Percentiles rank a stretch among this genome's conserved stretches.
phyloP scores from a whole-genome alignment of 2,888 invertebrate species.

The Mechanitis mazaeus region DNA sequence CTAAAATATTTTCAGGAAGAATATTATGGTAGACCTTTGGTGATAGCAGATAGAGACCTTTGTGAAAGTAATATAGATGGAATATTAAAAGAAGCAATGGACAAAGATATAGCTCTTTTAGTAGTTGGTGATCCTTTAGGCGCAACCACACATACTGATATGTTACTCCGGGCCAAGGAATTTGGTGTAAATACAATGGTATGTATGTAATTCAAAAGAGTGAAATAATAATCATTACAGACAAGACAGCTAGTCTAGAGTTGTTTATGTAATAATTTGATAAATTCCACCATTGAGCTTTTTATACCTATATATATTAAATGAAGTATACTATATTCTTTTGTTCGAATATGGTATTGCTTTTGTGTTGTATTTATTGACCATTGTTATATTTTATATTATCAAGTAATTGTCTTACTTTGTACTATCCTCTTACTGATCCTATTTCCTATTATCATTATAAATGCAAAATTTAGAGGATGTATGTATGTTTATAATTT shows the following conservation, averaged over 20 bases:
- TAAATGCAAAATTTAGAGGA: too few species aligned
- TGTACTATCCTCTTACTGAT: too few species aligned
- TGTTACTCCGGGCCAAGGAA: slow-evolving; percentile 91
- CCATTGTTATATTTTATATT: too few species aligned
- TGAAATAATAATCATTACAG: too few species aligned
- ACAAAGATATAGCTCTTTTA: slow-evolving; percentile 88
- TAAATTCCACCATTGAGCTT: not conserved
- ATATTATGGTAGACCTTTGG: slow-evolving; percentile 89
- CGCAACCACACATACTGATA: slow-evolving; percentile 98
- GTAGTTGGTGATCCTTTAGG: slow-evolving; percentile 99
- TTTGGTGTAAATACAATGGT: slow-evolving; percentile 82
- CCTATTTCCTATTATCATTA: too few species aligned
- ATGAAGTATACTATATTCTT: too few species aligned
- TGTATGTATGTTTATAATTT: too few species aligned
- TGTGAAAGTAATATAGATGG: slow-evolving; percentile 94
- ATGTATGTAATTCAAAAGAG: slow-evolving; percentile 7
- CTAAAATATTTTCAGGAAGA: slow-evolving; percentile 80
- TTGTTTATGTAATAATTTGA: not conserved
- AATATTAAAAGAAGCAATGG: slow-evolving; percentile 85
- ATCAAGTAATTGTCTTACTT: too few species aligned
- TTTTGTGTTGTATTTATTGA: too few species aligned
- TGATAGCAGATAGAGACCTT: slow-evolving; percentile 94
- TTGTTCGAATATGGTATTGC: too few species aligned
- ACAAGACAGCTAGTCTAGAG: too few species aligned
- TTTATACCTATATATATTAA: too few species aligned